These are phyloP conservation scores for Cosmorhoe ocellata DNA, from an alignment of 2,888 invertebrate genomes.

Conservation along the genomic window DNA sequence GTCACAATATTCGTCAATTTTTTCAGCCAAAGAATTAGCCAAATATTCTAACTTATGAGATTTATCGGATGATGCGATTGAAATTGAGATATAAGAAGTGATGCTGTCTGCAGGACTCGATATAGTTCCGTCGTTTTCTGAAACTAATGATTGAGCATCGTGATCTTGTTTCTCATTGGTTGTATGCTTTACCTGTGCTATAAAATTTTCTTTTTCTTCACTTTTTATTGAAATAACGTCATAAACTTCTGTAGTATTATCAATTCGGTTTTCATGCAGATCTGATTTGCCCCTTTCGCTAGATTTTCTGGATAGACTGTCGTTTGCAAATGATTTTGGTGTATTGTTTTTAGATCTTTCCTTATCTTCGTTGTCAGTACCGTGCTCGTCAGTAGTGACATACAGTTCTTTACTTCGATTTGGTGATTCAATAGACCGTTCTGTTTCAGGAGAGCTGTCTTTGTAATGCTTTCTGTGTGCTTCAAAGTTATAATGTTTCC, in stretches of 20 bases:
- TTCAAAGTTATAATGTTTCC: constrained; percentile 80
- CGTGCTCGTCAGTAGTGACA: constrained; percentile 66
- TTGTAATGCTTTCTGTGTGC: constrained; percentile 71
- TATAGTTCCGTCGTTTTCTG: constrained; percentile 76
- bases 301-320: constrained; percentile 64
- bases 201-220: constrained; percentile 39
- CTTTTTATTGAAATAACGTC: constrained; percentile 59
- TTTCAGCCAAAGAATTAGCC: constrained; percentile 77
- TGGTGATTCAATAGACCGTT: constrained; percentile 62
- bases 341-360: constrained; percentile 69
- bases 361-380: constrained; percentile 65
- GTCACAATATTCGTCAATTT: constrained; percentile 80
- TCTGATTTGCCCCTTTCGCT: constrained; percentile 58
- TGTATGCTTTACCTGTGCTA: constrained; percentile 27
- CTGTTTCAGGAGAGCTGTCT: constrained; percentile 75
- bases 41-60: constrained; percentile 77
- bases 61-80: constrained; percentile 77
- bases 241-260: constrained; percentile 48
- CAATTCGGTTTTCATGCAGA: constrained; percentile 38
- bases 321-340: constrained; percentile 72
- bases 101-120: constrained; percentile 77
- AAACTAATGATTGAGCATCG: constrained; percentile 65
- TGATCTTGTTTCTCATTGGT: constrained; percentile 46
- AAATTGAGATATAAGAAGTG: constrained; percentile 78
- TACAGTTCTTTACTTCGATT: constrained; percentile 68